Percentiles rank a stretch among this genome's conserved stretches.
Evolutionary conservation across 2,888 invertebrate species (phyloP).

Genomic region (Barypeithes pellucidus): DNA sequence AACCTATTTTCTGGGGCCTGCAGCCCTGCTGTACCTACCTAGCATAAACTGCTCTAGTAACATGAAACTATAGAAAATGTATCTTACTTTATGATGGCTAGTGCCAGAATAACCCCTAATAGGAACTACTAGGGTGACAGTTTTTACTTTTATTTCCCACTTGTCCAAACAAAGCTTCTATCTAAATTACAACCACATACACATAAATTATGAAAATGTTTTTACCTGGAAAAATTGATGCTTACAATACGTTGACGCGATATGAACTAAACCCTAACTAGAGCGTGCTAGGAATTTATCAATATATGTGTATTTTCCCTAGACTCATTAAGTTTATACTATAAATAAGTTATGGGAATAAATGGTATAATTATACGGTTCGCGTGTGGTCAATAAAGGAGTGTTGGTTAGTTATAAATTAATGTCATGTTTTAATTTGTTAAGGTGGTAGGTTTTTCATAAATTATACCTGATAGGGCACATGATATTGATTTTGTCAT

Average conservation of each 20-base stretch:
- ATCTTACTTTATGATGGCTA: too few relatives aligned
- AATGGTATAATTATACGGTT: background rate
- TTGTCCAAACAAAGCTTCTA: too few relatives aligned
- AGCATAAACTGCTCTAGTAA: too few relatives aligned
- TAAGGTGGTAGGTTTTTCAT: background rate
- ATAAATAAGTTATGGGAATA: slow-evolving; percentile 3
- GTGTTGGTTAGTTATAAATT: slow-evolving; percentile 9
- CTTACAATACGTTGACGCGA: background rate
- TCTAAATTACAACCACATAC: background rate
- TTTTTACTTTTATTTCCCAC: too few relatives aligned
- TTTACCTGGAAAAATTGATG: background rate
- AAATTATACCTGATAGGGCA: background rate
- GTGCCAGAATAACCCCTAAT: too few relatives aligned
- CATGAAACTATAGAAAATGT: too few relatives aligned
- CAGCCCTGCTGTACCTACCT: too few relatives aligned
- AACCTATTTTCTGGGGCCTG: too few relatives aligned
- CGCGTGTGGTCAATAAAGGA: slow-evolving; percentile 13
- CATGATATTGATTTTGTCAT: too few relatives aligned
- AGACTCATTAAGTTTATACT: slow-evolving; percentile 2
- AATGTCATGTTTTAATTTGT: slow-evolving; percentile 14
- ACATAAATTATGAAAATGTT: background rate
- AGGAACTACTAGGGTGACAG: too few relatives aligned
- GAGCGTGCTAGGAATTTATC: background rate
- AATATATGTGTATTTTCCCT: background rate
- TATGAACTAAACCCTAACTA: background rate